Evolutionary conservation across 2,113 vertebrate species (phyloP).

Genomic region (Brachyhypopomus gauderio): DNA sequence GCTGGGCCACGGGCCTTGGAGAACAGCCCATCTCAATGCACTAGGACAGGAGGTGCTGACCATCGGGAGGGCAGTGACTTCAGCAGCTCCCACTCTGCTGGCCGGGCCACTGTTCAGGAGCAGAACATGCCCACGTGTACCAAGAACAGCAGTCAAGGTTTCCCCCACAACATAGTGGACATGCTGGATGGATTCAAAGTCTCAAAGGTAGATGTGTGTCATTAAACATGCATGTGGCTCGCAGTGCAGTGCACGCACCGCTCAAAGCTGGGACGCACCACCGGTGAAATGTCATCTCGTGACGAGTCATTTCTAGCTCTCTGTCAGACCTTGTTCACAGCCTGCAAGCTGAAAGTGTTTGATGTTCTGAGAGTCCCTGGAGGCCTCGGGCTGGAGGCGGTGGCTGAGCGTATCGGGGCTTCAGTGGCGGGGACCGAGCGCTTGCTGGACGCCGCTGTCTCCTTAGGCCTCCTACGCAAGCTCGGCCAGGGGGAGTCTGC

Average conservation of each 20-base stretch:
- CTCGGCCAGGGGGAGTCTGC: conserved; percentile 61
- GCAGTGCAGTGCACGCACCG: no score
- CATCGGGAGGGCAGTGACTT: not conserved
- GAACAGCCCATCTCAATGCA: conserved; percentile 58
- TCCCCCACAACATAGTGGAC: conserved; percentile 70
- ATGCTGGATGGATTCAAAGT: conserved; percentile 87
- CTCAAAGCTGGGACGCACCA: not conserved
- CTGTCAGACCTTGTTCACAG: conserved; percentile 83
- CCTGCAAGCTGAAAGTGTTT: conserved; percentile 83
- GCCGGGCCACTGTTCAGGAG: conserved; percentile 29
- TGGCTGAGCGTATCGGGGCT: conserved; percentile 71
- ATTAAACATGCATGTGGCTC: not conserved
- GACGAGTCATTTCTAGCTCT: conserved; percentile 1
- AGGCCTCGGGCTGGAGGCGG: conserved; percentile 65
- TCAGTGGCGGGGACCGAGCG: conserved; percentile 74
- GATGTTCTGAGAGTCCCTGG: conserved; percentile 75
- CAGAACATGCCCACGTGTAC: conserved; percentile 6
- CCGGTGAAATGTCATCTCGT: not conserved
- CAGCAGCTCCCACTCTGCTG: conserved; percentile 31
- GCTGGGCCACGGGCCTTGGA: conserved; percentile 37
- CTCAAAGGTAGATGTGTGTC: conserved; percentile 81
- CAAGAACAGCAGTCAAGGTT: conserved; percentile 47
- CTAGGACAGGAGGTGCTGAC: not conserved
- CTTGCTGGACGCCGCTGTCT: conserved; percentile 83
- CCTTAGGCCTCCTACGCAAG: conserved; percentile 79